These are phyloP conservation scores for Dicranocentrus wangi DNA, from an alignment of 2,888 invertebrate genomes.

Conservation along the genomic window DNA sequence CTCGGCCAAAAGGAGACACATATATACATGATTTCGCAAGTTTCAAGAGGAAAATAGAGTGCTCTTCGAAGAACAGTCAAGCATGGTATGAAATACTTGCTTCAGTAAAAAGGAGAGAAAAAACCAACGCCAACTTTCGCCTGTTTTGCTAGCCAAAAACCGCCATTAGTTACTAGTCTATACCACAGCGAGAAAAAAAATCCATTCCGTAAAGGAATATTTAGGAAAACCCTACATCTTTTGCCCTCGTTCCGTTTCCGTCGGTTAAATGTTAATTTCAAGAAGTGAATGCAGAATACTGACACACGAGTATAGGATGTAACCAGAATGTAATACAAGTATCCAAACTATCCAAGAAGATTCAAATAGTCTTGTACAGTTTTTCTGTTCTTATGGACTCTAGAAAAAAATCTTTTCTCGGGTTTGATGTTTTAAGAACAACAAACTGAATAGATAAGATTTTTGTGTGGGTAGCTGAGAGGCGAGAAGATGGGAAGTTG, in stretches of 20 bases:
- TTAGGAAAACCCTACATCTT: background rate
- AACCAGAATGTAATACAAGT: too few species aligned
- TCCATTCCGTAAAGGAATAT: background rate
- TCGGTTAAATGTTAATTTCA: constrained; percentile 36
- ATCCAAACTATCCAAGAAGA: too few species aligned
- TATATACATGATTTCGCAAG: constrained; percentile 26
- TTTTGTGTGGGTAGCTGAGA: background rate
- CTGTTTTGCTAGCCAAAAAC: background rate
- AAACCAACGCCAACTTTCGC: constrained; percentile 1
- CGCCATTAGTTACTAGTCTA: too few species aligned
- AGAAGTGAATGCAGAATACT: background rate
- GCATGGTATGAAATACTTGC: background rate
- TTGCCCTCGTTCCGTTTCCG: constrained; percentile 28
- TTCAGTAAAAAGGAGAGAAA: background rate
- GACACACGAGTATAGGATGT: background rate
- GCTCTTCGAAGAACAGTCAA: background rate
- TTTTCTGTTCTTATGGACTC: too few species aligned
- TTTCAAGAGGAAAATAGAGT: background rate
- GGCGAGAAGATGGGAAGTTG: constrained; percentile 4
- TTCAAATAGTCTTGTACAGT: too few species aligned
- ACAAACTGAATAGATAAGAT: background rate
- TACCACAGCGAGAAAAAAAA: background rate
- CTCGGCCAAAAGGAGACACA: constrained; percentile 25
- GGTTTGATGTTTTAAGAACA: background rate
- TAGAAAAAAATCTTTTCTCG: too few species aligned